These are phyloP conservation scores for Lasioglossum vierecki DNA, from an alignment of 2,888 invertebrate genomes.

Conservation along the genomic window DNA sequence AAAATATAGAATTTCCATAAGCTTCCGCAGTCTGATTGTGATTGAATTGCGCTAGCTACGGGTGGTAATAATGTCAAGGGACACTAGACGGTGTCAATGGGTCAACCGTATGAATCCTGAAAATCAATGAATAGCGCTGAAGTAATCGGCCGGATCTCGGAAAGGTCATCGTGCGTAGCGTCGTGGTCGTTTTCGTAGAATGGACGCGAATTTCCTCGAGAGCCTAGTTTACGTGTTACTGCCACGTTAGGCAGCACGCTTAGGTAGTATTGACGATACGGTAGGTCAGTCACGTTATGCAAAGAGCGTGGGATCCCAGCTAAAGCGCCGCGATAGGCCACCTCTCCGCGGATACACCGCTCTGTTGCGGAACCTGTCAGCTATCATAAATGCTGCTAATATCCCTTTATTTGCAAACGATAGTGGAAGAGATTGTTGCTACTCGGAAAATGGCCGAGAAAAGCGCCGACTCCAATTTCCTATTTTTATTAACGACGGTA, in stretches of 20 bases:
- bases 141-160: slow-evolving; percentile 19
- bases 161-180: slow-evolving; percentile 33
- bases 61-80: slow-evolving; percentile 16
- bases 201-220: slow-evolving; percentile 53
- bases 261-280: slow-evolving; percentile 58
- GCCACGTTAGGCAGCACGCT: slow-evolving; percentile 40
- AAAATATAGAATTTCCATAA: neutral
- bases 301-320: slow-evolving; percentile 79
- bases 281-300: slow-evolving; percentile 78
- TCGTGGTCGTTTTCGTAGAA: slow-evolving; percentile 30
- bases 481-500: neutral
- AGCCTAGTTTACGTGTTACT: slow-evolving; percentile 35
- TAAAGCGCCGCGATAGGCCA: slow-evolving; percentile 64
- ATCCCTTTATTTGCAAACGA: neutral
- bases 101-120: slow-evolving; percentile 10
- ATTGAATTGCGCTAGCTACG: neutral
- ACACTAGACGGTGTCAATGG: slow-evolving; percentile 13
- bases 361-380: slow-evolving; percentile 1
- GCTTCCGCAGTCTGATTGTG: neutral
- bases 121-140: slow-evolving; percentile 4
- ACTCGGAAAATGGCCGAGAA: neutral
- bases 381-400: neutral
- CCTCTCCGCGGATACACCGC: neutral
- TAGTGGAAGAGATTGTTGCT: neutral
- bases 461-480: neutral